These are phyloP conservation scores for Pentamera pediparva DNA, from an alignment of 53 echinoderm and acorn worm species.

Conservation along the genomic window DNA sequence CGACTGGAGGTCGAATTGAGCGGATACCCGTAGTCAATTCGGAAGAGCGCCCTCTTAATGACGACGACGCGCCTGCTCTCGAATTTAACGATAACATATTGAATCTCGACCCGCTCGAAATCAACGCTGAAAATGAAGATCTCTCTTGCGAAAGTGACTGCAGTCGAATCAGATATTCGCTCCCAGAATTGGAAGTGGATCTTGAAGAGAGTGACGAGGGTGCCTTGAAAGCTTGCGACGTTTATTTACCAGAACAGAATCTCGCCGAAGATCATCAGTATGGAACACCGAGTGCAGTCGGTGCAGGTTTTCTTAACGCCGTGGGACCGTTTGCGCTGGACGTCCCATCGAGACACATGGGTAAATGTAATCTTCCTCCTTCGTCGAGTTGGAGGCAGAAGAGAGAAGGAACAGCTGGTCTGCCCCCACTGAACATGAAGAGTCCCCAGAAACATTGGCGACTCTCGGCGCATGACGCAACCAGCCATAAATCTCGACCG, in stretches of 20 bases:
- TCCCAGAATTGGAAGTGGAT: too few relatives aligned
- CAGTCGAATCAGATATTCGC: not conserved
- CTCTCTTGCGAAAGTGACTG: not conserved
- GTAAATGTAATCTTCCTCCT: not conserved
- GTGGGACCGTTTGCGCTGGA: not conserved
- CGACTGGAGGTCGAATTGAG: too few relatives aligned
- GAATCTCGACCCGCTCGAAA: not conserved
- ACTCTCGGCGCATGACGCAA: conserved; percentile 37
- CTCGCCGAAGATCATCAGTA: too few relatives aligned
- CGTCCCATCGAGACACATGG: not conserved
- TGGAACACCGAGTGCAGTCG: not conserved
- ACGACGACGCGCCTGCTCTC: not conserved
- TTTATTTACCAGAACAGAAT: not conserved
- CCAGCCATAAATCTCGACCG: conserved; percentile 20
- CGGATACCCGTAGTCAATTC: not conserved
- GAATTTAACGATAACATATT: not conserved
- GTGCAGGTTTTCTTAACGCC: not conserved
- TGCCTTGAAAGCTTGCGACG: not conserved
- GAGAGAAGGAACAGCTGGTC: conserved; percentile 27
- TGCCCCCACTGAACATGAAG: conserved; percentile 40
- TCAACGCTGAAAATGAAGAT: not conserved
- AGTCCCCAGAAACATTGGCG: conserved; percentile 41
- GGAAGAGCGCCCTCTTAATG: not conserved
- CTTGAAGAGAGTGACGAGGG: too few relatives aligned
- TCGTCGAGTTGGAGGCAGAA: not conserved